A percentile compares a stretch with the other conserved stretches of the same genome.
These are phyloP conservation scores for Parauchenoglanis ngamensis DNA, from an alignment of 2,797 vertebrate genomes.

Conservation along the genomic window DNA sequence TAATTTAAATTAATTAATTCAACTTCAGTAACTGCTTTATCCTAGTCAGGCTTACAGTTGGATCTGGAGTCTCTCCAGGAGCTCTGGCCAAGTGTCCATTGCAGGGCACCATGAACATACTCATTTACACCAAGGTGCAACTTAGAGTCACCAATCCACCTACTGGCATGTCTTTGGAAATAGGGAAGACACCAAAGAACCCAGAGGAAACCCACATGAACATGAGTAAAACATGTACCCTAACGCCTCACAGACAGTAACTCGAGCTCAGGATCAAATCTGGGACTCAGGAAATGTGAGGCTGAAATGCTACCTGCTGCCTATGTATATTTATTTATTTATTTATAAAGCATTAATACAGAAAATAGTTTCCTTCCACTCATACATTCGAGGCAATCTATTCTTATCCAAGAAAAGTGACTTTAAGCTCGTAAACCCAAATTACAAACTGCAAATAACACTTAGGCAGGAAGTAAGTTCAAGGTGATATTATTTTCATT, in stretches of 20 bases:
- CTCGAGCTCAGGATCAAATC: background rate
- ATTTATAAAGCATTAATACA: background rate
- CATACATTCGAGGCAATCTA: background rate
- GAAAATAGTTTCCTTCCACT: background rate
- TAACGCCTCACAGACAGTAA: background rate
- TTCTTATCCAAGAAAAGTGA: background rate
- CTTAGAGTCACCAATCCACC: background rate
- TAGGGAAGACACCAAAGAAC: too few relatives aligned
- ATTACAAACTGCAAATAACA: conserved; percentile 8
- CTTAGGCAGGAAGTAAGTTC: background rate
- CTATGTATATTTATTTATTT: background rate
- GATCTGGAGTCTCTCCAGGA: background rate
- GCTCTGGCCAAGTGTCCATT: background rate
- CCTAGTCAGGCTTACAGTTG: background rate
- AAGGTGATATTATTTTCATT: background rate
- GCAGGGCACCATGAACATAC: background rate
- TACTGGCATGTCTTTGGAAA: background rate
- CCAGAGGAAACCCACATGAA: background rate
- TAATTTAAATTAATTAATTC: background rate
- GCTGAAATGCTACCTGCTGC: background rate
- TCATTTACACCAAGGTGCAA: background rate
- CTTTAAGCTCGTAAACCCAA: background rate
- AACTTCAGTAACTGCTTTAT: background rate
- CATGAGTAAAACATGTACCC: background rate
- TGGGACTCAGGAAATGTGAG: background rate